Evolutionary conservation across 2,797 vertebrate species (phyloP), one percentile per base, ranked within the genome.

Genomic region (Prunella strophiata): DNA sequence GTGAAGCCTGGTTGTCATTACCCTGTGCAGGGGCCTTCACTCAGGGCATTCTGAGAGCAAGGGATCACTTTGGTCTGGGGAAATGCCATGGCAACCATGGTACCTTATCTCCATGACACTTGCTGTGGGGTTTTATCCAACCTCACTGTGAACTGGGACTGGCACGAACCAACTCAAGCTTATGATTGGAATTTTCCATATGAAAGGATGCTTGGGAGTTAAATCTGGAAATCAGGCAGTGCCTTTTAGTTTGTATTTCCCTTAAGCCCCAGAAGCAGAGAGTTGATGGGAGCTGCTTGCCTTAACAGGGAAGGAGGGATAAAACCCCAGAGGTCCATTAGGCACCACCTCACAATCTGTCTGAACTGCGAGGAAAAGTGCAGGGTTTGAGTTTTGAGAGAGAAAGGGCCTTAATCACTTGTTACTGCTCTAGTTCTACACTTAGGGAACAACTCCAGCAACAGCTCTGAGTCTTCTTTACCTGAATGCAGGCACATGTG

Each of bases 151-250:
- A 85, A 70, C 51, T 34, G 54, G 51, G 27, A 17, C 36, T 85
- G 85, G 43, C 57, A 71, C 1, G 17, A 83, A 83, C 43, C 72
- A 54, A 42, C 57, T 89, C 27, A 75, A 68, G 54, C 27, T 80
- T 86, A 25, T 72, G 73, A 70, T 12, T 86, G 68, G 75, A 78
- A 78, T 96, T 93, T 91, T 88, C 76, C 38, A 68, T 75, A 29
- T 36, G 59, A 78, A 93, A 68, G n/a, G 65, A 22, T 88, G 40
- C 34, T 79, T 18, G 42, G 75, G 57, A 91, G 38, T 77, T 83
- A 68, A 84, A 84, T 72, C 16, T 88, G 88, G 73, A 84, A 86
- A 73, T 62, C 36, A 61, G 50, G 45, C 72, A 68, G 12, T 50
- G 36, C 19, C 61, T 80, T 52, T 85, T 71, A 43, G 19, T 58